phyloP scores from a whole-genome alignment of 92 coral and sea anemone genomes.

The Palythoa caribaeorum region DNA sequence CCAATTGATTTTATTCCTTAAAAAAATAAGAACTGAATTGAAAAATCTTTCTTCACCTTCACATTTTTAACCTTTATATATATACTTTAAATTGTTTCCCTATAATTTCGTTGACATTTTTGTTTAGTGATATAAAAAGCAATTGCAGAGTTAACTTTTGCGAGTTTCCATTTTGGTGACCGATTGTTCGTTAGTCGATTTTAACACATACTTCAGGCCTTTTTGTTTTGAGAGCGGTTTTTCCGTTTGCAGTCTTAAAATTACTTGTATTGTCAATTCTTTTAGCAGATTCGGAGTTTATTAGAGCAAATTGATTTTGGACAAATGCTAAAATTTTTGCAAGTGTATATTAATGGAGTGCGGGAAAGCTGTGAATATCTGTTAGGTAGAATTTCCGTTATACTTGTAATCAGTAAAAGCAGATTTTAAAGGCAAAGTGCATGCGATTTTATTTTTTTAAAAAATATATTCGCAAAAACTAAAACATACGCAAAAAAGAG shows the following conservation, averaged over 20 bases:
- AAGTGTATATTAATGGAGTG: neutral
- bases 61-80: neutral
- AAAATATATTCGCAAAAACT: neutral
- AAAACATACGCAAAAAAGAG: neutral
- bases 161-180: neutral
- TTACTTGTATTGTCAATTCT: neutral
- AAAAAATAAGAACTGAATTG: neutral
- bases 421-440: neutral
- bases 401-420: neutral
- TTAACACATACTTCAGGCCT: neutral
- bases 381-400: neutral
- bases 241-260: neutral
- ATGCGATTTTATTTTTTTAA: neutral
- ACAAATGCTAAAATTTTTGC: conserved; percentile 22
- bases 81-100: no score
- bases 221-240: neutral
- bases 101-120: no score
- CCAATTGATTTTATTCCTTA: neutral
- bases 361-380: neutral
- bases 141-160: no score
- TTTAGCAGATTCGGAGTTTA: neutral
- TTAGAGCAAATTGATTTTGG: conserved; percentile 11
- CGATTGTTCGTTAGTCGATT: neutral
- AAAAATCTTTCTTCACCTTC: neutral
- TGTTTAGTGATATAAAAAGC: no score